phyloP scores from a whole-genome alignment of 1,140 invertebrate species.

The Linepithema humile region DNA sequence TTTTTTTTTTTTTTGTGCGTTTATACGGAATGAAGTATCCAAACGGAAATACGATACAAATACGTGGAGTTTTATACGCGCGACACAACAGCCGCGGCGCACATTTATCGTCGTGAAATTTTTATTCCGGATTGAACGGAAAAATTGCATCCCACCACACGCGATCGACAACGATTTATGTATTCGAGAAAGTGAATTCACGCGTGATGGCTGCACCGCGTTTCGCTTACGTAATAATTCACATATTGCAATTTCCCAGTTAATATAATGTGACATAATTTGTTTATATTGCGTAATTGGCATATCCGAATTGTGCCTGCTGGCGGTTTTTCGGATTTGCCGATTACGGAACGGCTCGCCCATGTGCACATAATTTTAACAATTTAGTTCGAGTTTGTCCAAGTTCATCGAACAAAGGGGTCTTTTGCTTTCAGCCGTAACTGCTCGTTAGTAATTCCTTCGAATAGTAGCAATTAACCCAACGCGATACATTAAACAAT shows the following conservation, averaged over 20 bases:
- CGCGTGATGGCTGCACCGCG: background rate
- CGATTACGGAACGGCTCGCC: too few relatives aligned
- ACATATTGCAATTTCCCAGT: background rate
- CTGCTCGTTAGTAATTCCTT: background rate
- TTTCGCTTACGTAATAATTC: background rate
- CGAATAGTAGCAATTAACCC: background rate
- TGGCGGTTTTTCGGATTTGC: too few relatives aligned
- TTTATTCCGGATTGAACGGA: background rate
- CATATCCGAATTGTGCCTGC: too few relatives aligned
- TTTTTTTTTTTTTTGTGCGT: background rate
- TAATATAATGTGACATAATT: background rate
- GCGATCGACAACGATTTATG: background rate
- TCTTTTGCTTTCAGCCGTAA: background rate
- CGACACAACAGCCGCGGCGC: background rate
- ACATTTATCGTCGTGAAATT: background rate
- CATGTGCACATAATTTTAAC: too few relatives aligned
- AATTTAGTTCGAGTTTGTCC: too few relatives aligned
- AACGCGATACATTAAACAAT: too few relatives aligned
- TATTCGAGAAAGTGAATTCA: background rate
- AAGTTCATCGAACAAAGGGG: background rate
- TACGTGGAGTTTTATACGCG: background rate
- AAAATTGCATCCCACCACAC: background rate
- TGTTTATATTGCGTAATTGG: background rate
- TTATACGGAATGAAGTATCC: background rate
- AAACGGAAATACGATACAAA: background rate